Conservation (phyloP, 2,113 vertebrate genomes). For the Tretioscincus oriximinensis region DNA sequence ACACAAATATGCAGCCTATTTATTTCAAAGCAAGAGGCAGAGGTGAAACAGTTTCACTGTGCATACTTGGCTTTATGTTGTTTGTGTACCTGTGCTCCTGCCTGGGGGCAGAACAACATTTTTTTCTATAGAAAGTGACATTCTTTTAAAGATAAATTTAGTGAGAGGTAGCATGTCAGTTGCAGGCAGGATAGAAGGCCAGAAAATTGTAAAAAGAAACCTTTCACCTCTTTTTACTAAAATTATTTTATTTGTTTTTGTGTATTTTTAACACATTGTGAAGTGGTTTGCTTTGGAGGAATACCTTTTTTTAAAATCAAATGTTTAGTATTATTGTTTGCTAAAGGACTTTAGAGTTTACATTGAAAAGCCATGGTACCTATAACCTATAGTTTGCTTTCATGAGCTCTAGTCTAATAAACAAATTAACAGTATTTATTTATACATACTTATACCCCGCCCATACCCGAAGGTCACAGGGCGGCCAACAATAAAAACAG, state of each 20-base stretch:
- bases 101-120: too few relatives aligned
- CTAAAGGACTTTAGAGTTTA: neutral
- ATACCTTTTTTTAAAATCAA: neutral
- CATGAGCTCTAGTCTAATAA: neutral
- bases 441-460: too few relatives aligned
- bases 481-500: too few relatives aligned
- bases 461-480: too few relatives aligned
- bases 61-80: too few relatives aligned
- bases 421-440: neutral
- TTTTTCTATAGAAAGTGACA: too few relatives aligned
- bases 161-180: neutral
- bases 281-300: neutral
- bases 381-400: neutral
- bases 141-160: too few relatives aligned
- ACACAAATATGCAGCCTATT: too few relatives aligned
- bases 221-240: neutral
- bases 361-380: neutral
- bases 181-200: neutral
- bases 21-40: too few relatives aligned
- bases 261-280: too few relatives aligned
- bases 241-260: neutral
- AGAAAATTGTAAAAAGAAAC: neutral
- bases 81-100: too few relatives aligned
- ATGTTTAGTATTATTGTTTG: neutral
- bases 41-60: too few relatives aligned